Base-by-base conservation (phyloP, 2,888 invertebrate species). In the Phlogophora meticulosa region DNA sequence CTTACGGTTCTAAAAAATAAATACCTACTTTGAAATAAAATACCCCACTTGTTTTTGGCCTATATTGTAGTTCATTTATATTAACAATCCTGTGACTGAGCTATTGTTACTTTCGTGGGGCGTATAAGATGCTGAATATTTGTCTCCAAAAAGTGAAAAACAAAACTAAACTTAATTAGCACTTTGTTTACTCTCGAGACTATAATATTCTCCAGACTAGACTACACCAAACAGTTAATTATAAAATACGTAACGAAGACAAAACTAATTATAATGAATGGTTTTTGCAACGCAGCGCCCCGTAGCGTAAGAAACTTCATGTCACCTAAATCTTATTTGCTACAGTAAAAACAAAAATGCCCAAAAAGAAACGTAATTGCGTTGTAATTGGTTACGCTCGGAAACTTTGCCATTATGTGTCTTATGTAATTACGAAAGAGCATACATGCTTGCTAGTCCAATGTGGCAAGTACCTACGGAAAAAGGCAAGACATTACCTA, bases 381-480 rank as follows among this genome's bases (percentile, higher is more conserved):
- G 68, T 78, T 70, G 49, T 81, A 76, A 79, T 76, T 79, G 67
- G 79, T 66, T 61, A 78, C 64, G 78, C 75, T 81, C 57, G 62
- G 43, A 51, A 74, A 57, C 40, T 56, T 63, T 52, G 46, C 24
- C 40, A 69, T 65, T 60, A 73, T 68, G 62, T 52, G 34, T 57
- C 52, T 67, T 45, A 48, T 57, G 20, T 73, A 48, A 57, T 63
- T 63, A 53, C 13, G 32, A 57, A 78, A 62, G n/a, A 77, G 22
- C 28, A 24, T 43, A 24, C 45, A 36, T 51, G 42, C 22, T 32
- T 51, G 38, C 36, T 42, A 17, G 51, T 32, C 52, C 51, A 53
- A 46, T 52, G 17, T 76, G 52, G 53, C 28, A 28, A 5, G 28
- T 28, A 28, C 28, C 28, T 28, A 15, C 17, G 48, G 43, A 66